Conservation (phyloP, 2,113 vertebrate species). For the Uropsilus gracilis region DNA sequence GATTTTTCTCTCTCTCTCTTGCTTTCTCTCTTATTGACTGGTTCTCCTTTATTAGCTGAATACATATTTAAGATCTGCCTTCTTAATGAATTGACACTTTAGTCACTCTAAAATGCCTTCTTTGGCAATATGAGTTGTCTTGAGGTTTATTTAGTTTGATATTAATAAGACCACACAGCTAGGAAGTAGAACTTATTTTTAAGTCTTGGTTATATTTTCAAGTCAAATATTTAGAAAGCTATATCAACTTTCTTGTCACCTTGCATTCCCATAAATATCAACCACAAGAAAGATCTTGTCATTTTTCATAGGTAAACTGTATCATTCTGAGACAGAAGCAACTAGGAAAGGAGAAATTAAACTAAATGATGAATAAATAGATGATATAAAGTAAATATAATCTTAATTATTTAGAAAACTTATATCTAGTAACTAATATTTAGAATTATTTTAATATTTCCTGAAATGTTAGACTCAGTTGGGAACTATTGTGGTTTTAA, state of each 20-base stretch:
- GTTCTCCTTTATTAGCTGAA: not conserved
- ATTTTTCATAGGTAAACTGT: not conserved
- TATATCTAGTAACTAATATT: not conserved
- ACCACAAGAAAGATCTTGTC: not conserved
- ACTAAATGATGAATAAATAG: not conserved
- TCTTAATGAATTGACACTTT: slow-evolving; percentile 9
- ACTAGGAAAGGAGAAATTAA: not conserved
- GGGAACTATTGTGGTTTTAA: not conserved
- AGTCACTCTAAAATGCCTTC: not conserved
- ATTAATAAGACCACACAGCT: slow-evolving; percentile 2
- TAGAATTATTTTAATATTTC: slow-evolving; percentile 27
- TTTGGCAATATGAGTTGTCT: slow-evolving; percentile 16
- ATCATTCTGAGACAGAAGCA: not conserved
- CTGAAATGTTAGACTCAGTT: not conserved
- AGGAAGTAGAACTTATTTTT: slow-evolving; percentile 37
- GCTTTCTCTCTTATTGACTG: not conserved
- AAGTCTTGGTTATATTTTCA: slow-evolving; percentile 32
- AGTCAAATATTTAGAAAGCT: slow-evolving; percentile 35
- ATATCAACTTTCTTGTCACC: not conserved
- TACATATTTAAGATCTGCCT: not conserved
- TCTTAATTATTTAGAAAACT: not conserved
- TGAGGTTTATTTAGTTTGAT: slow-evolving; percentile 3
- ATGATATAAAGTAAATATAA: not conserved
- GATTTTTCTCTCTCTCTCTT: not conserved
- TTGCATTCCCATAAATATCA: slow-evolving; percentile 10